Percentiles rank a stretch among this genome's conserved stretches.
Conservation (phyloP, 2,113 vertebrate genomes). For the Turdus rufiventris region DNA sequence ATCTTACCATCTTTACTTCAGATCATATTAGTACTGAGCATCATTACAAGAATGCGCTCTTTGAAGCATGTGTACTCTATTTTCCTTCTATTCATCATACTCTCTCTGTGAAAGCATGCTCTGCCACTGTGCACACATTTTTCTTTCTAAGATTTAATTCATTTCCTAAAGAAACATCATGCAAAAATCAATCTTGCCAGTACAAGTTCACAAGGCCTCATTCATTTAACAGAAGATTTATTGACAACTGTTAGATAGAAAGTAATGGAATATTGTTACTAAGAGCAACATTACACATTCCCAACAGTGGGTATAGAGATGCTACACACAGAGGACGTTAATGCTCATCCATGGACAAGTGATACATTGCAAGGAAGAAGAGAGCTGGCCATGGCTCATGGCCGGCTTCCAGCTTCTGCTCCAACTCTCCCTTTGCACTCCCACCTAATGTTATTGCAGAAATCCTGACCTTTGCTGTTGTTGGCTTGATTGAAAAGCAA, state of each 20-base stretch:
- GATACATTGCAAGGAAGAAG: neutral
- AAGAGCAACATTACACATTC: neutral
- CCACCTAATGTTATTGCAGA: neutral
- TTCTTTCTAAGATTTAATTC: constrained; percentile 43
- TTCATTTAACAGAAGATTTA: constrained; percentile 49
- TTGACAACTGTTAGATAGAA: constrained; percentile 21
- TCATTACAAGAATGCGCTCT: constrained; percentile 57
- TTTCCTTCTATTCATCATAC: constrained; percentile 43
- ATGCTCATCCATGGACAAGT: neutral
- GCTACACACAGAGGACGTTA: neutral
- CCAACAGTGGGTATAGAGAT: neutral
- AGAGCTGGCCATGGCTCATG: neutral
- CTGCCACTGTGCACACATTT: constrained; percentile 12
- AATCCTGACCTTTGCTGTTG: neutral
- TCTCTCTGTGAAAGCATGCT: constrained; percentile 20
- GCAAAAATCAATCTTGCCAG: constrained; percentile 34
- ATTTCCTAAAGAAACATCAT: constrained; percentile 39
- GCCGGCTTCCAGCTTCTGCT: neutral
- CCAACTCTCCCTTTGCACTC: neutral
- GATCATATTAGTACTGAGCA: constrained; percentile 26
- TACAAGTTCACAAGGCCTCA: constrained; percentile 22
- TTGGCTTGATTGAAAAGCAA: neutral
- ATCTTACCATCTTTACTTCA: constrained; percentile 44
- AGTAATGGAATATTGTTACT: constrained; percentile 28
- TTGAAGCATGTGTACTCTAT: constrained; percentile 41